These are phyloP conservation scores for Anguilla obscura DNA, from an alignment of 2,797 vertebrate species.

Conservation along the genomic window DNA sequence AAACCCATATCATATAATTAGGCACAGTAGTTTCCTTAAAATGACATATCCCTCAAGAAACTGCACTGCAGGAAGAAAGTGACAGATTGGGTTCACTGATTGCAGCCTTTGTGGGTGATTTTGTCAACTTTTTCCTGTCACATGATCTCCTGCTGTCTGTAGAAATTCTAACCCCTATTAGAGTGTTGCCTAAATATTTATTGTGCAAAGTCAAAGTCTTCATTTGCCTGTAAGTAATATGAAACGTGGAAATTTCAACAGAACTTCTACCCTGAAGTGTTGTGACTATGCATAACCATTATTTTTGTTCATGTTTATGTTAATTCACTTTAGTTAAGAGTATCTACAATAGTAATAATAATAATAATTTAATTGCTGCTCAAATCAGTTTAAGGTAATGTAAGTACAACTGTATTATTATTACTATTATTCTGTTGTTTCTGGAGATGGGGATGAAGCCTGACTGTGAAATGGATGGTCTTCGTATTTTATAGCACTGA, in stretches of 20 bases:
- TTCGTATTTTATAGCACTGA: background rate
- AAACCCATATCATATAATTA: background rate
- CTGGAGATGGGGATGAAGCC: background rate
- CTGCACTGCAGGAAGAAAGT: background rate
- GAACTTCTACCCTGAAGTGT: background rate
- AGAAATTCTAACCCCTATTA: background rate
- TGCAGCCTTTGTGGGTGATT: background rate
- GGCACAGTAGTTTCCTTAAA: background rate
- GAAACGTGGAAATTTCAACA: background rate
- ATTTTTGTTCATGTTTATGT: background rate
- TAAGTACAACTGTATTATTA: background rate
- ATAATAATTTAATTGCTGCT: background rate
- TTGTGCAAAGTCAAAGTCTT: background rate
- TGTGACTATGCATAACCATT: background rate
- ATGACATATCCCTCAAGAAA: background rate
- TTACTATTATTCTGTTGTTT: background rate
- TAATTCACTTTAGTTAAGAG: background rate
- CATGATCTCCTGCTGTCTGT: background rate
- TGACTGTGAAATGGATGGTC: background rate
- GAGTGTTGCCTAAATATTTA: background rate
- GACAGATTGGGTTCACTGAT: background rate
- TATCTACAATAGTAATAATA: background rate
- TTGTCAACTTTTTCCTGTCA: background rate
- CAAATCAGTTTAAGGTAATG: background rate
- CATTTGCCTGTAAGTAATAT: background rate